Evolutionary conservation across 2,113 vertebrate species (phyloP), one percentile per base, ranked within the genome.

Genomic region (Halcyon malimbica): DNA sequence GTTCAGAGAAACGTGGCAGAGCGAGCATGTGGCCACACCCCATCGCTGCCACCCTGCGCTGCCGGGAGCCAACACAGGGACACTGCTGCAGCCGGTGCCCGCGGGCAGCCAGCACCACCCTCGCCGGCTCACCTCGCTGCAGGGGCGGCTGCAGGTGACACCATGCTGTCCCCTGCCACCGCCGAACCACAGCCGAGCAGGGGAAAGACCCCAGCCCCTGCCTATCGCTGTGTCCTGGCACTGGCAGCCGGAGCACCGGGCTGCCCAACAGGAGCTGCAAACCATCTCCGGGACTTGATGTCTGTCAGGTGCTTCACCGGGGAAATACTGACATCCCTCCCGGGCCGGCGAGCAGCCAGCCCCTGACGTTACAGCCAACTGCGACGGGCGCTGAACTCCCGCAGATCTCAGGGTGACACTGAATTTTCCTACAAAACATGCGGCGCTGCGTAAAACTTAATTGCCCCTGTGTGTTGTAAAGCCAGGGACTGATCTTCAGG

Each of bases 211-310:
- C 37, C 48, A 12, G 0, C 25, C 11, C 6, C 39, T 48, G 51
- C 51, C 50, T 33, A 6, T 31, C 4, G 5, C 65, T 25, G 76
- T 37, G 23, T 12, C 74, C 54, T 5, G 56, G 56, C 10, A 6
- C 31, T 16, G 70, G 79, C 41, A 18, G 35, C 50, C 50, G 9
- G 21, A 33, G 37, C 62, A 6, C 11, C 17, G 4, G 19, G 65
- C 42, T n/a, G 64, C 37, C 59, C 57, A 4, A 6, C 9, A 17
- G 83, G 51, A 39, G 44, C 83, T 37, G 29, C 44, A 39, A 24
- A 41, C 29, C 23, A 4, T 5, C 19, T n/a, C 6, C 81, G 15
- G 57, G 25, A 24, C 3, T 1, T 0, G 24, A 5, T 0, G 17
- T 9, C 10, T 20, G 29, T 2, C 46, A 6, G 46, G 10, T 11